These are phyloP conservation scores for Melanaphis sacchari DNA, from an alignment of 1,140 invertebrate species.

Conservation along the genomic window DNA sequence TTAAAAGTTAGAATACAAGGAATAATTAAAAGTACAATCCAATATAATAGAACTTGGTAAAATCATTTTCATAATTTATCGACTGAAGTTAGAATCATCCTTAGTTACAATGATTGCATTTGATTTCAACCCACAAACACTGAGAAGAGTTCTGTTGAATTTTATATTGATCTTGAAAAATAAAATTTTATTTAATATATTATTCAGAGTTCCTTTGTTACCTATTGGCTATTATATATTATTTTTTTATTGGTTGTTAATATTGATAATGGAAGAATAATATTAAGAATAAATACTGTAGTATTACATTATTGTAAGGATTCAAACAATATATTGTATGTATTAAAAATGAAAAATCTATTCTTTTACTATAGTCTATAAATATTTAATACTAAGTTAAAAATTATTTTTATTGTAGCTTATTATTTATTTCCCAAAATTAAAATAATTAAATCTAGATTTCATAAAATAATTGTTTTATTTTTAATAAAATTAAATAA, in stretches of 20 bases:
- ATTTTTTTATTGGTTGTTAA: constrained; percentile 71
- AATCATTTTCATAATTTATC: constrained; percentile 95
- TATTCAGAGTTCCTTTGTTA: neutral
- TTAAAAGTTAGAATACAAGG: constrained; percentile 78
- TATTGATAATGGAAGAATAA: constrained; percentile 77
- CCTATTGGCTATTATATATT: neutral
- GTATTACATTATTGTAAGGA: constrained; percentile 84
- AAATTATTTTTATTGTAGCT: no score
- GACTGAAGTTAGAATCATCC: constrained; percentile 88
- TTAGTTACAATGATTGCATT: constrained; percentile 96
- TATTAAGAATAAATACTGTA: constrained; percentile 88
- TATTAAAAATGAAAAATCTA: constrained; percentile 42
- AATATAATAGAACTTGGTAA: constrained; percentile 93
- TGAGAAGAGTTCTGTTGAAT: constrained; percentile 79
- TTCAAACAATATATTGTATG: constrained; percentile 80
- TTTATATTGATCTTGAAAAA: constrained; percentile 77
- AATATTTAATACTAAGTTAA: no score
- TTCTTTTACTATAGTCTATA: neutral
- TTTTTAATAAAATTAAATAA: no score
- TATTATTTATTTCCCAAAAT: no score
- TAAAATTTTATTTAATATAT: constrained; percentile 60
- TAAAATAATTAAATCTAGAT: no score
- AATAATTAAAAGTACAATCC: constrained; percentile 86
- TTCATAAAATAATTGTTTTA: no score
- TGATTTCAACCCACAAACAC: constrained; percentile 84